phyloP scores from a whole-genome alignment of 2,888 invertebrate genomes.

The Rugalucina vietnamica region DNA sequence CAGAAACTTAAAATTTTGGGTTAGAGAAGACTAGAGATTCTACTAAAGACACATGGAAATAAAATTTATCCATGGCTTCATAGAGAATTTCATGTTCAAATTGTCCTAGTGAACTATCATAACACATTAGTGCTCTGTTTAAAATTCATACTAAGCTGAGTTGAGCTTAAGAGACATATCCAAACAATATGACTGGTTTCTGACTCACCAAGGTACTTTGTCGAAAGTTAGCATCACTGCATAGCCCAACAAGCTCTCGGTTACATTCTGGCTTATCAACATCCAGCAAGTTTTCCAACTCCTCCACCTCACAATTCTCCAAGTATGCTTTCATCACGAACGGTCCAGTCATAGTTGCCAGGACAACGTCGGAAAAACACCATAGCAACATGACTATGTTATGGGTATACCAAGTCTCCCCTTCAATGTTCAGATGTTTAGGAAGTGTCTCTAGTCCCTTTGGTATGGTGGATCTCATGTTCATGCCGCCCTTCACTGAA shows the following conservation, averaged over 20 bases:
- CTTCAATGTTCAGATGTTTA: constrained; percentile 8
- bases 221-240: background rate
- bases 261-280: background rate
- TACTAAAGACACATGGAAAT: no score
- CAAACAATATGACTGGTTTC: no score
- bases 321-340: constrained; percentile 23
- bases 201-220: background rate
- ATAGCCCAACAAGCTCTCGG: background rate
- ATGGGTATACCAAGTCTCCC: constrained; percentile 51
- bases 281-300: background rate
- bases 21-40: no score
- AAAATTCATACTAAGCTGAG: no score
- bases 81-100: no score
- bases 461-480: constrained; percentile 35
- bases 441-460: background rate
- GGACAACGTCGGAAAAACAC: constrained; percentile 42
- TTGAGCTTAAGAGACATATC: background rate
- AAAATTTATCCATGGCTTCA: no score
- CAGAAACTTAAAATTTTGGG: no score
- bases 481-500: constrained; percentile 32
- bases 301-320: background rate
- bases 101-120: no score
- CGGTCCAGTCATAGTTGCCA: constrained; percentile 39
- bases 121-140: no score
- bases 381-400: constrained; percentile 47